phyloP scores from a whole-genome alignment of 2,113 vertebrate species.

The Ameiurus melas region DNA sequence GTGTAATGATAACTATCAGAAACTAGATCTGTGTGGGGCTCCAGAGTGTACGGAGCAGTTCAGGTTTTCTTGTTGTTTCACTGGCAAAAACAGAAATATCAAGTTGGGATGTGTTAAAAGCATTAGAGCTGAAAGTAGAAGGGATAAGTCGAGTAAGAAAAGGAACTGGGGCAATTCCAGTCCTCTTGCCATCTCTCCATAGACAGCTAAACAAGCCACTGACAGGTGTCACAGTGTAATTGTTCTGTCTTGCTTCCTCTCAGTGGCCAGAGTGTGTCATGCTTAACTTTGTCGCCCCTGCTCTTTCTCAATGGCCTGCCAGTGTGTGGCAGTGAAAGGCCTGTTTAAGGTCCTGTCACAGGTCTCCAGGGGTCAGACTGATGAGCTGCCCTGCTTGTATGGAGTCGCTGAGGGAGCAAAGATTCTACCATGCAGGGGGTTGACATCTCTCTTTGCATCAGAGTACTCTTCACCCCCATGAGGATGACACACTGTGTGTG shows the following conservation, averaged over 20 bases:
- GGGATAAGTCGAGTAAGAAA: conserved; percentile 9
- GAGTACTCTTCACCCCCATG: conserved; percentile 47
- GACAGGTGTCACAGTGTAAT: conserved; percentile 59
- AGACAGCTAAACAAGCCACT: conserved; percentile 55
- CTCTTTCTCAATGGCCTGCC: conserved; percentile 50
- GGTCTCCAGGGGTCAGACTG: conserved; percentile 58
- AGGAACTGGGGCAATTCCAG: conserved; percentile 30
- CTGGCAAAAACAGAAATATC: not conserved
- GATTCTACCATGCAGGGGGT: conserved; percentile 52
- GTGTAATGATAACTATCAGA: conserved; percentile 11
- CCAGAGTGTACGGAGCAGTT: conserved; percentile 20
- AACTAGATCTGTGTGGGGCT: not conserved
- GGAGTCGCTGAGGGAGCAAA: conserved; percentile 57
- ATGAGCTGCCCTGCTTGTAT: conserved; percentile 60
- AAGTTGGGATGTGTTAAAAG: not conserved
- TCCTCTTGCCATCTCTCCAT: conserved; percentile 43
- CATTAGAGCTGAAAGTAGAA: conserved; percentile 9
- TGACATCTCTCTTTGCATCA: conserved; percentile 57
- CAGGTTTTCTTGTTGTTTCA: conserved; percentile 9
- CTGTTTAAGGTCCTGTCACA: conserved; percentile 58
- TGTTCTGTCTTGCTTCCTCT: conserved; percentile 55
- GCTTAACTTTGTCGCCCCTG: conserved; percentile 54
- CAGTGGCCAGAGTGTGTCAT: conserved; percentile 55
- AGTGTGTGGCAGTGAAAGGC: conserved; percentile 58
- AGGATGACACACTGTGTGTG: conserved; percentile 48